phyloP scores from a whole-genome alignment of 1,140 invertebrate genomes.

The Heliconius eleuchia region DNA sequence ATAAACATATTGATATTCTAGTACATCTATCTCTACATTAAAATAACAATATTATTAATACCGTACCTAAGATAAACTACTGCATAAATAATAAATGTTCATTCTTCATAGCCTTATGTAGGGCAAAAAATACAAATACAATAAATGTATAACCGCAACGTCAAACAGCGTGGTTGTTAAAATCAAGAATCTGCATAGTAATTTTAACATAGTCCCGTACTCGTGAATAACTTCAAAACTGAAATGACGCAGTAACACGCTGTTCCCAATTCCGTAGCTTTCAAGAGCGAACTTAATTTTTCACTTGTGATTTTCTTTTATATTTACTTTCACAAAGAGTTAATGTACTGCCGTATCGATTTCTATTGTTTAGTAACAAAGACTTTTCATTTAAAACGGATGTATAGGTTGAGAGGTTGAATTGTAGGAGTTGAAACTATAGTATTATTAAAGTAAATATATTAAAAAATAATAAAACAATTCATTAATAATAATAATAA shows the following conservation, averaged over 20 bases:
- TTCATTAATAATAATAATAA: too few relatives aligned
- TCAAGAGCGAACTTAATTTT: conserved; percentile 28
- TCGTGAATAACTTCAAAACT: conserved; percentile 21
- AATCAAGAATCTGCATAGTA: conserved; percentile 31
- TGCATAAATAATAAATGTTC: not conserved
- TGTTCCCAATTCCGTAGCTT: conserved; percentile 19
- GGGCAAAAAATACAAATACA: conserved; percentile 12
- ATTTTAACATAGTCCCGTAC: conserved; percentile 29
- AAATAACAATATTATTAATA: not conserved
- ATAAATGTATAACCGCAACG: conserved; percentile 19
- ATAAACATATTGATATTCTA: not conserved
- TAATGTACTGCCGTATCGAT: not conserved
- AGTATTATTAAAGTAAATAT: too few relatives aligned
- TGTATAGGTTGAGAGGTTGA: not conserved
- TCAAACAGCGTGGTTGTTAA: conserved; percentile 23
- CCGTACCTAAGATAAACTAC: not conserved
- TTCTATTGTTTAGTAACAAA: not conserved
- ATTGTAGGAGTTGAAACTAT: too few relatives aligned
- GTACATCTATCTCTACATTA: not conserved
- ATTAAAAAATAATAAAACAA: too few relatives aligned
- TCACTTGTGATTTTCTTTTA: conserved; percentile 25
- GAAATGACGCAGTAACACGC: conserved; percentile 27
- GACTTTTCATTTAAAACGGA: not conserved
- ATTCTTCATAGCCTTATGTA: not conserved
- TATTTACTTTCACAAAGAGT: conserved; percentile 14